Percentiles rank a stretch among this genome's conserved stretches.
Conservation (phyloP, 2,113 vertebrate species). For the Archocentrus centrarchus region DNA sequence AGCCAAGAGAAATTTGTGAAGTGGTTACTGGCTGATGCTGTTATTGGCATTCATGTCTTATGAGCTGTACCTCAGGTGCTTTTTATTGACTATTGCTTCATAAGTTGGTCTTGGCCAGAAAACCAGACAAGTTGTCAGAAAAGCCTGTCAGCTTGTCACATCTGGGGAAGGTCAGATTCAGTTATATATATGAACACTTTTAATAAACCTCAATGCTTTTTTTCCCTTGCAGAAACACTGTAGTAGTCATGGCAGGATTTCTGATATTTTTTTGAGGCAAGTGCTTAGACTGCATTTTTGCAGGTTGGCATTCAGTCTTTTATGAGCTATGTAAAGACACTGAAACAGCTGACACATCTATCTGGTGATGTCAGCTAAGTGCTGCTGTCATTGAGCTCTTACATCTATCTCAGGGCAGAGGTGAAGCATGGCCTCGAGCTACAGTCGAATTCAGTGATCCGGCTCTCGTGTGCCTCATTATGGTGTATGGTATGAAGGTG, state of each 20-base stretch:
- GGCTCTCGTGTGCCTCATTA: conserved; percentile 11
- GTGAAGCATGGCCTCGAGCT: conserved; percentile 53
- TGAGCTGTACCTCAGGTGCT: conserved; percentile 33
- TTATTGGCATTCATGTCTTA: conserved; percentile 40
- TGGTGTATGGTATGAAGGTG: not conserved
- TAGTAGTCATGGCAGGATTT: conserved; percentile 20
- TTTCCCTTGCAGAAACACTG: conserved; percentile 20
- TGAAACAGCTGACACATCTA: conserved; percentile 61
- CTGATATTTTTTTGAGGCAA: conserved; percentile 17
- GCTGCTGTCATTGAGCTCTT: conserved; percentile 57
- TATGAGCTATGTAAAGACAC: conserved; percentile 53
- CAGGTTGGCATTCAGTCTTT: conserved; percentile 49
- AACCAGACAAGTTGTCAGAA: conserved; percentile 63
- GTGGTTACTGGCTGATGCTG: conserved; percentile 22
- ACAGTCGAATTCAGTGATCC: conserved; percentile 14
- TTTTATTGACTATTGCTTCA: conserved; percentile 44
- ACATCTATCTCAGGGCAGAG: conserved; percentile 66
- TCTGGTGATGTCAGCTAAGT: conserved; percentile 60
- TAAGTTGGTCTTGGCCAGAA: conserved; percentile 48
- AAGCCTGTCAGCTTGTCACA: conserved; percentile 29
- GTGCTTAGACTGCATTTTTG: conserved; percentile 54
- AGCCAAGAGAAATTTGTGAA: conserved; percentile 34
- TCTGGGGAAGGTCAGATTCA: conserved; percentile 32
- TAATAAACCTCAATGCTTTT: conserved; percentile 29
- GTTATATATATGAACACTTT: conserved; percentile 17